Evolutionary conservation across 1,140 invertebrate genomes (phyloP).

Genomic region (Macrobrachium nipponense): DNA sequence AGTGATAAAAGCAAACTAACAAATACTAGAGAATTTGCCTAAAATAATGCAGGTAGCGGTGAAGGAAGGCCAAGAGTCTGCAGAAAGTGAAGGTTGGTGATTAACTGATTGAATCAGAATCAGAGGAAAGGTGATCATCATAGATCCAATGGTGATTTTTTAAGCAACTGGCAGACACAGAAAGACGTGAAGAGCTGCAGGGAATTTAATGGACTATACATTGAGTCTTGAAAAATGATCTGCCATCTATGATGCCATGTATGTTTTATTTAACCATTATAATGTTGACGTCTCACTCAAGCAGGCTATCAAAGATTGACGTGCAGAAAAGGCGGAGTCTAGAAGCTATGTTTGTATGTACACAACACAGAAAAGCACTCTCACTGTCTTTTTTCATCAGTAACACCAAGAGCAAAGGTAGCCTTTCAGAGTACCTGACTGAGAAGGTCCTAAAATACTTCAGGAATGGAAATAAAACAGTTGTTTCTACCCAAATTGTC

Average conservation of each 20-base stretch:
- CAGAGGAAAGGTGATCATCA: too few species aligned
- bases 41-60: neutral
- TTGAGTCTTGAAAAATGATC: neutral
- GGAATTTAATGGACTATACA: neutral
- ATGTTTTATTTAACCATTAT: neutral
- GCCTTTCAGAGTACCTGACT: neutral
- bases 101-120: too few species aligned
- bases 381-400: neutral
- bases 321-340: neutral
- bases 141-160: too few species aligned
- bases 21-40: neutral
- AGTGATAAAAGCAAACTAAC: slow-evolving; percentile 2
- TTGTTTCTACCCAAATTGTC: neutral
- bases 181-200: too few species aligned
- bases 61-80: too few species aligned
- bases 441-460: neutral
- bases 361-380: neutral
- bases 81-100: too few species aligned
- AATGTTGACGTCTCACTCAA: neutral
- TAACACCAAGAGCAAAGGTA: neutral
- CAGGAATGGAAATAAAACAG: neutral
- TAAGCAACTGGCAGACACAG: too few species aligned
- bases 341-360: neutral
- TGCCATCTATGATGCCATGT: neutral
- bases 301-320: neutral